Conservation (phyloP, 2,888 invertebrate genomes). For the Acanthopleura granulata region DNA sequence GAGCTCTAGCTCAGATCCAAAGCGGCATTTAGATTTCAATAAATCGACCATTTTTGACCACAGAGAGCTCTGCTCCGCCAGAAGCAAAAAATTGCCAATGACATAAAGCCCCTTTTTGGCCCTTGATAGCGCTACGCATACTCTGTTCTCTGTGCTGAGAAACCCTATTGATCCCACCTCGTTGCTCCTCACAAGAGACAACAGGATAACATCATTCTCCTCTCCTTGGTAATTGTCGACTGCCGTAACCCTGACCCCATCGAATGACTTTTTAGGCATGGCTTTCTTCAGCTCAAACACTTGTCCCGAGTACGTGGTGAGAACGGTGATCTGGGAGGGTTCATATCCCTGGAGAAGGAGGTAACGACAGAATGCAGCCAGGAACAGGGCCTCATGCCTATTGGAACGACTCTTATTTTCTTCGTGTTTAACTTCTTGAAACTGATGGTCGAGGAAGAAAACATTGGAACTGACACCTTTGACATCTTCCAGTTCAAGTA, state of each 20-base stretch:
- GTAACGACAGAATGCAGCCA: constrained; percentile 76
- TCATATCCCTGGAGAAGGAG: constrained; percentile 76
- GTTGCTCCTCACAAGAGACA: constrained; percentile 52
- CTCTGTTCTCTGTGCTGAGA: constrained; percentile 42
- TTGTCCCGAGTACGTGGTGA: constrained; percentile 82
- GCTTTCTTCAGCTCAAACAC: constrained; percentile 74
- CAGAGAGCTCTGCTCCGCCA: constrained; percentile 63
- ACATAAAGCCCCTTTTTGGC: constrained; percentile 44
- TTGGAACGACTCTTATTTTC: constrained; percentile 75
- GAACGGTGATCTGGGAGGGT: constrained; percentile 78
- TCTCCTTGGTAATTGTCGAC: constrained; percentile 88
- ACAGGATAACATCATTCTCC: constrained; percentile 67
- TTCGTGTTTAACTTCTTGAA: constrained; percentile 72
- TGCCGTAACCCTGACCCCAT: constrained; percentile 76
- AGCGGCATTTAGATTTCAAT: constrained; percentile 71
- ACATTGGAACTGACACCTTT: constrained; percentile 71
- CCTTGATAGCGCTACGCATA: constrained; percentile 49
- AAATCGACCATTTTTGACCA: constrained; percentile 46
- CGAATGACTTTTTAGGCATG: constrained; percentile 27
- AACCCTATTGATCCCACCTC: constrained; percentile 39
- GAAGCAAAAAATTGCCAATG: constrained; percentile 45
- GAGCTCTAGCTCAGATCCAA: constrained; percentile 29
- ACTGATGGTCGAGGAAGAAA: constrained; percentile 78
- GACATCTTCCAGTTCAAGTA: constrained; percentile 68
- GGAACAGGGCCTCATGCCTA: constrained; percentile 77